Percentiles rank a stretch among this genome's conserved stretches.
Conservation (phyloP, 1,140 invertebrate species). For the Oryzaephilus surinamensis region DNA sequence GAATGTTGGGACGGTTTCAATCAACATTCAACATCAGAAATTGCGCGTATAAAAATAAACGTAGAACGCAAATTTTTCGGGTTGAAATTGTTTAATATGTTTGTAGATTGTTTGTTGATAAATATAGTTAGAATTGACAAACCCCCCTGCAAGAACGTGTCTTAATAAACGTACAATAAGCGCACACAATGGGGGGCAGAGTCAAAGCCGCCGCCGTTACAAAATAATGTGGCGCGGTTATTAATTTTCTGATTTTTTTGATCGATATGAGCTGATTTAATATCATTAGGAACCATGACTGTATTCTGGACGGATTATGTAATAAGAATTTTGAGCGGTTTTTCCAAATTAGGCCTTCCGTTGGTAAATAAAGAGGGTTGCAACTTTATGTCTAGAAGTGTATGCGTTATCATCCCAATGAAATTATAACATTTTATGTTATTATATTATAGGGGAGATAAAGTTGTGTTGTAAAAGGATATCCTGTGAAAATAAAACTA, state of each 20-base stretch:
- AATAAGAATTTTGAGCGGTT: constrained; percentile 1
- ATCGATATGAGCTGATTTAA: constrained; percentile 11
- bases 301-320: constrained; percentile 12
- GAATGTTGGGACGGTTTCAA: no score
- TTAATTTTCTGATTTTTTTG: constrained; percentile 22
- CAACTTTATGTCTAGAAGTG: constrained; percentile 5
- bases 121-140: no score
- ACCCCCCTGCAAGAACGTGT: constrained; percentile 13
- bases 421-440: no score
- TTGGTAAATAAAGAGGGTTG: no score
- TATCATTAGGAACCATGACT: constrained; percentile 27
- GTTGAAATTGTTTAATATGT: no score
- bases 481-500: no score
- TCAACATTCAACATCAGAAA: no score
- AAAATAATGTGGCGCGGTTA: constrained; percentile 22
- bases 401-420: constrained; percentile 4
- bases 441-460: no score
- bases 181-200: constrained; percentile 16
- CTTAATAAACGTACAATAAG: constrained; percentile 10
- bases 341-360: no score
- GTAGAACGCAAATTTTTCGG: no score
- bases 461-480: constrained; percentile 4
- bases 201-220: constrained; percentile 23
- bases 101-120: no score
- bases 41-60: no score